Evolutionary conservation across 2,113 vertebrate species (phyloP).

Genomic region (Delphinapterus leucas): DNA sequence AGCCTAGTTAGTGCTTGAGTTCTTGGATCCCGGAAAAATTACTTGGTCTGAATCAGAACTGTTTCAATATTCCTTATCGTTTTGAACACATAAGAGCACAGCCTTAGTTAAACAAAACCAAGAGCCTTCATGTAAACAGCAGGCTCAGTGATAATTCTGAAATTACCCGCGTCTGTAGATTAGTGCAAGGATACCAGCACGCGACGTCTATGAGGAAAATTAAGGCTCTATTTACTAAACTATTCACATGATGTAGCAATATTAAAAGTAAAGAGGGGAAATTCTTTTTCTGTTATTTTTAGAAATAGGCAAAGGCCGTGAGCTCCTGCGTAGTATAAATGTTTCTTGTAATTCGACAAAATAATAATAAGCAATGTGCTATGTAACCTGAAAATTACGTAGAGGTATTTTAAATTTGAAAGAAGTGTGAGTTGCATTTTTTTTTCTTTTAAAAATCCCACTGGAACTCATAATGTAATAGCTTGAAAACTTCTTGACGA

Average conservation of each 20-base stretch:
- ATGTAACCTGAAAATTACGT: background rate
- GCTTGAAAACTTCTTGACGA: background rate
- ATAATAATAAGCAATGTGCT: background rate
- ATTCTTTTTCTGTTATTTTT: conserved; percentile 36
- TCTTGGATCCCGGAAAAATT: background rate
- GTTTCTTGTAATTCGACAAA: background rate
- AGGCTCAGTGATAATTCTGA: background rate
- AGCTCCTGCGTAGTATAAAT: background rate
- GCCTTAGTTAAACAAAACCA: background rate
- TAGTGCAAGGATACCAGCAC: background rate
- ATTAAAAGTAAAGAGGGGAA: background rate
- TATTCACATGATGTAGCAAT: background rate
- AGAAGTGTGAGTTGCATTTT: background rate
- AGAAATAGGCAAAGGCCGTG: background rate
- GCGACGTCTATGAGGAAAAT: background rate
- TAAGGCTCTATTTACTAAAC: background rate
- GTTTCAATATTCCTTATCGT: background rate
- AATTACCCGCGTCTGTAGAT: background rate
- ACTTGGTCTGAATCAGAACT: background rate
- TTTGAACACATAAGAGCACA: background rate
- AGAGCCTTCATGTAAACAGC: background rate
- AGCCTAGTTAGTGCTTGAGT: background rate
- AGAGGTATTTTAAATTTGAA: background rate
- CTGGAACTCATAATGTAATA: background rate
- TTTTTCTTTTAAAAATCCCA: background rate